Evolutionary conservation across 2,113 vertebrate species (phyloP).

Genomic region (Oncorhynchus nerka): DNA sequence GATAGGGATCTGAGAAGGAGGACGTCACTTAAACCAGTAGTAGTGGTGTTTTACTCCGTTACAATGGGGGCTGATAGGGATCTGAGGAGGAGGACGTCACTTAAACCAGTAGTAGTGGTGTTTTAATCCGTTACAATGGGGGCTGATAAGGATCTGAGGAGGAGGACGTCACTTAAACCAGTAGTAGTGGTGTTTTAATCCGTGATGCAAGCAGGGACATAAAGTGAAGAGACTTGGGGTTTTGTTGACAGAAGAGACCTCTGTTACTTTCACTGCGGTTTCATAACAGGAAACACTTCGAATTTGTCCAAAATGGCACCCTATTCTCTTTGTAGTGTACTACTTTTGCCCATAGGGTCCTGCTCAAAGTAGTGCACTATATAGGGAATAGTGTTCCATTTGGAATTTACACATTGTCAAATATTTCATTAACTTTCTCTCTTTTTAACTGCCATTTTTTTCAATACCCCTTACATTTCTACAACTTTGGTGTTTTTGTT

Average conservation of each 20-base stretch:
- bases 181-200: neutral
- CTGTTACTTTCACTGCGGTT: neutral
- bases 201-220: slow-evolving; percentile 2
- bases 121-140: neutral
- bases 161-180: neutral
- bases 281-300: neutral
- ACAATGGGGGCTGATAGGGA: neutral
- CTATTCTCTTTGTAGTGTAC: too few species aligned
- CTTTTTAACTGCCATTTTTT: neutral
- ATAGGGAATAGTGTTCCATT: too few species aligned
- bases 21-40: too few species aligned
- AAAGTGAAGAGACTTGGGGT: neutral
- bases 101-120: neutral
- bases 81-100: neutral
- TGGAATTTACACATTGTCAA: neutral
- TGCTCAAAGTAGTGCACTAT: too few species aligned
- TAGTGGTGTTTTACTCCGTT: neutral
- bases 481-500: slow-evolving; percentile 13
- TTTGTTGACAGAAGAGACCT: slow-evolving; percentile 5
- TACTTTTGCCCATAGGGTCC: too few species aligned
- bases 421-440: slow-evolving; percentile 14
- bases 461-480: neutral
- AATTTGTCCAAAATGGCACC: neutral
- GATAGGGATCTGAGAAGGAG: too few species aligned
- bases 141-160: too few species aligned